These are phyloP conservation scores for Acipenser transmontanus DNA, from an alignment of 2,797 vertebrate genomes.

Conservation along the genomic window DNA sequence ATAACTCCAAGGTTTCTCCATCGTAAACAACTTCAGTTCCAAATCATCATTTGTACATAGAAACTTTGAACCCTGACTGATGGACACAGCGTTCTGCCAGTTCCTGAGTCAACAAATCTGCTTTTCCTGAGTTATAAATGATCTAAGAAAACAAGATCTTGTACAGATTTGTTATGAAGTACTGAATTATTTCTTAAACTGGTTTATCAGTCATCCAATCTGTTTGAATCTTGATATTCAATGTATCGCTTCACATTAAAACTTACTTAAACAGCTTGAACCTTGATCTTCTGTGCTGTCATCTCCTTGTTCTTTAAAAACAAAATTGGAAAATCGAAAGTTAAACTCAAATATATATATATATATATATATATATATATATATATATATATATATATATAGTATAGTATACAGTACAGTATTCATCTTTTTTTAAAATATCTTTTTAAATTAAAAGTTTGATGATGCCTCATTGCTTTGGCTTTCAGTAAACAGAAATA, in stretches of 20 bases:
- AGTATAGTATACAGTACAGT: neutral
- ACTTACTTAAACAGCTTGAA: constrained; percentile 69
- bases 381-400: neutral
- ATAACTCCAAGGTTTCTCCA: neutral
- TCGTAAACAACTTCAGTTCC: constrained; percentile 22
- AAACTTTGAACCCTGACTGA: constrained; percentile 35
- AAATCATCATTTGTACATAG: constrained; percentile 26
- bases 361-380: neutral
- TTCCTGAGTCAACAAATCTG: constrained; percentile 19
- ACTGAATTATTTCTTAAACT: too few species aligned
- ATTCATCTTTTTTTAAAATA: too few species aligned
- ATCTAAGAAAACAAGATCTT: too few species aligned
- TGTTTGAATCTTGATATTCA: neutral
- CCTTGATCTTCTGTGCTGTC: constrained; percentile 47
- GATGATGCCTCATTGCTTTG: neutral
- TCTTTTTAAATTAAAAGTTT: too few species aligned
- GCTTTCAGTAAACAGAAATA: neutral
- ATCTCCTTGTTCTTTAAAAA: constrained; percentile 46
- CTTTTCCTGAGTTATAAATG: too few species aligned
- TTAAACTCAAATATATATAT: neutral
- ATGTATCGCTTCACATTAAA: neutral
- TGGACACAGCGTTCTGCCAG: constrained; percentile 17
- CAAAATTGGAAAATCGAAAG: constrained; percentile 12
- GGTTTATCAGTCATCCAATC: too few species aligned
- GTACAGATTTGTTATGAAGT: too few species aligned